Conservation (phyloP, 2,113 vertebrate genomes). For the Rhodinocichla rosea region DNA sequence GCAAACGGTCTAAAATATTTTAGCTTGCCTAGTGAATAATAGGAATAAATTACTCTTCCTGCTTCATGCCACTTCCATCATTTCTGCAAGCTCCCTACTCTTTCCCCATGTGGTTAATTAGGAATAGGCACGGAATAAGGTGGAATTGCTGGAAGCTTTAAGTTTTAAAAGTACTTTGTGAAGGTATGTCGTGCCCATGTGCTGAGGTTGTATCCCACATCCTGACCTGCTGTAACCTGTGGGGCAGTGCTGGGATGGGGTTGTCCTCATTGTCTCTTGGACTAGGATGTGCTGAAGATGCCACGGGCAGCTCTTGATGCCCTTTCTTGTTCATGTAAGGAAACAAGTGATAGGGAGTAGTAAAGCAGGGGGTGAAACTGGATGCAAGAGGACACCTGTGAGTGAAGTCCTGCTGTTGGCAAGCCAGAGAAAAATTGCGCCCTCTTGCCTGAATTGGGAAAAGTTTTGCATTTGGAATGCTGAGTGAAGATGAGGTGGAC, state of each 20-base stretch:
- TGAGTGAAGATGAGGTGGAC: background rate
- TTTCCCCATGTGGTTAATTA: background rate
- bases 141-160: background rate
- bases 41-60: background rate
- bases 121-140: background rate
- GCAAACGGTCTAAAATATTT: background rate
- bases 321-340: background rate
- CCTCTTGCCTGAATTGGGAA: background rate
- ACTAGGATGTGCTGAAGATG: background rate
- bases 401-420: background rate
- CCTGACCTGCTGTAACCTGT: background rate
- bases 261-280: background rate
- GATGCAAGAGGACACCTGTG: background rate
- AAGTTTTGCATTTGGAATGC: background rate
- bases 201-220: background rate
- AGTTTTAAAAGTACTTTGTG: background rate
- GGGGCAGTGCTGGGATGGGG: background rate
- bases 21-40: background rate
- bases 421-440: background rate
- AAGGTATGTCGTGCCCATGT: accelerated
- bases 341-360: background rate
- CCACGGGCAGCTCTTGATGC: background rate
- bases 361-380: background rate
- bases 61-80: background rate
- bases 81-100: background rate